Evolutionary conservation across 2,113 vertebrate genomes (phyloP), one percentile per base, ranked within the genome.

Genomic region (Nycticebus coucang): DNA sequence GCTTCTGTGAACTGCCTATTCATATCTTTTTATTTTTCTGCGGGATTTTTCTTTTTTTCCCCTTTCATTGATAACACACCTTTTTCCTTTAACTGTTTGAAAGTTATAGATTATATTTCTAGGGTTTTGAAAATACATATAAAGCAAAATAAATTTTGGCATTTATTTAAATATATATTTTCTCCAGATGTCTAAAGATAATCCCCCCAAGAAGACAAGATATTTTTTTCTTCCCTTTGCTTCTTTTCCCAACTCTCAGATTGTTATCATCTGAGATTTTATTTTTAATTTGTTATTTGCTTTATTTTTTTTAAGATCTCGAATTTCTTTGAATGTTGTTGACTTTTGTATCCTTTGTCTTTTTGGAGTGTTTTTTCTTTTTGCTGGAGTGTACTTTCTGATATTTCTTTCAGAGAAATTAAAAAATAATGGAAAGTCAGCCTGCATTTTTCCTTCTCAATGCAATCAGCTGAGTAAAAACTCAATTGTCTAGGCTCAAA

Each of bases 341-440:
- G 66, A 82, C 7, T 83, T 69, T 85, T 81, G 22, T 62, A 7
- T 41, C n/a, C 33, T 41, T 33, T 21, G 75, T 53, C 30, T 21
- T 59, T 26, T 81, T 88, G 12, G 62, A 77, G 45, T 18, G 41
- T 7, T 28, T 95, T 83, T 95, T 72, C 71, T 79, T 86, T 93
- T 91, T 88, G 26, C 26, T 85, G 41, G 10, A 78, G 41, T 81
- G 12, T 55, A 78, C 71, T 33, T 50, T 89, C 62, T 87, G 82
- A 35, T 79, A 89, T 55, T 92, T 91, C 84, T 79, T 90, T 91
- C 35, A 82, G 62, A 77, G 28, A 93, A 93, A 86, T 57, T 85
- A 68, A 81, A 55, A 94, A 45, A 53, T 35, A 75, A 8, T 94
- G 13, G 35, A 84, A 88, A 96, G 66, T 68, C 10, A 41, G 68